A percentile compares a stretch with the other conserved stretches of the same genome.
These are phyloP conservation scores for Andrena trimmerana DNA, from an alignment of 2,888 invertebrate genomes.

Conservation along the genomic window DNA sequence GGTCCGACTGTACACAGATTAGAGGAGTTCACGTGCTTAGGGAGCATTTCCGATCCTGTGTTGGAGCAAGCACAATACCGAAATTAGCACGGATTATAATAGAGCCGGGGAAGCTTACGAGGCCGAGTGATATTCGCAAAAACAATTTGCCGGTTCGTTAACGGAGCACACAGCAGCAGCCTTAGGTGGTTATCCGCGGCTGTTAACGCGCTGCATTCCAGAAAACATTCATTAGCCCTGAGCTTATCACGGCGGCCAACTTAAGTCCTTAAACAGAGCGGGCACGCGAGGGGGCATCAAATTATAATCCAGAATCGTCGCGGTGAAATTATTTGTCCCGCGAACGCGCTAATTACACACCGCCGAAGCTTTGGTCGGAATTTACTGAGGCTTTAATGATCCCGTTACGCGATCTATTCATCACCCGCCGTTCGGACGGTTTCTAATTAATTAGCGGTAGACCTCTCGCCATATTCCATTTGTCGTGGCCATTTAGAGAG, in stretches of 20 bases:
- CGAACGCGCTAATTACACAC: constrained; percentile 73
- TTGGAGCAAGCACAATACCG: constrained; percentile 67
- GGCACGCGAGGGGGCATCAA: constrained; percentile 17
- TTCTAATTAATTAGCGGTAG: constrained; percentile 79
- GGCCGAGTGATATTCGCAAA: constrained; percentile 50
- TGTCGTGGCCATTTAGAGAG: constrained; percentile 39
- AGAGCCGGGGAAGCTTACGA: constrained; percentile 40
- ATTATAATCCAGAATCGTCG: constrained; percentile 39
- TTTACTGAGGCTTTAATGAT: constrained; percentile 78
- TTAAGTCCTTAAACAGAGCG: constrained; percentile 15
- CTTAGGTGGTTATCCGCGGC: constrained; percentile 8
- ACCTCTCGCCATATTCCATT: constrained; percentile 66
- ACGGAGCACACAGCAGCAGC: constrained; percentile 4
- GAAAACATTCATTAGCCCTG: constrained; percentile 7
- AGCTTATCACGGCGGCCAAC: constrained; percentile 10
- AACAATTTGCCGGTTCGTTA: constrained; percentile 63
- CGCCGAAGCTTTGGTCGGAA: constrained; percentile 67
- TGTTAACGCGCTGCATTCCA: constrained; percentile 2
- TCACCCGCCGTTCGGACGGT: constrained; percentile 75
- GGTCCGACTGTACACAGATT: constrained; percentile 71
- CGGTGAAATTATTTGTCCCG: constrained; percentile 52
- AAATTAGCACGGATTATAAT: constrained; percentile 69
- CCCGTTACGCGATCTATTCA: constrained; percentile 78
- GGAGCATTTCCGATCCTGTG: constrained; percentile 59
- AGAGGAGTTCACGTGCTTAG: constrained; percentile 61